Percentiles rank a stretch among this genome's conserved stretches.
Conservation (phyloP, 2,113 vertebrate species). For the Amphiprion percula region DNA sequence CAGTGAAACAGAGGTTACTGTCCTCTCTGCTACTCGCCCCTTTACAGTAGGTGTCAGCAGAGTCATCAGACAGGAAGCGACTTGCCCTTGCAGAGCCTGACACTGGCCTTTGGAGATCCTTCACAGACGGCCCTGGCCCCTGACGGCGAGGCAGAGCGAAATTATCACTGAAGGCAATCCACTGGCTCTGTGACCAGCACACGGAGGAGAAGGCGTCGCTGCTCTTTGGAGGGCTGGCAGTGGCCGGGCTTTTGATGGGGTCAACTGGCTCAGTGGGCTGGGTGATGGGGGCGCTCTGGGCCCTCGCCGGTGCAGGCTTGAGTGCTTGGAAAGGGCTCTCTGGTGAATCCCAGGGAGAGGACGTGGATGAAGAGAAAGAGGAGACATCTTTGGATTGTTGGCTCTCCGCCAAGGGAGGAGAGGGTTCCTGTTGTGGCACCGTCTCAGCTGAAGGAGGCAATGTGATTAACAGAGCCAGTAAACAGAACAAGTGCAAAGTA, state of each 20-base stretch:
- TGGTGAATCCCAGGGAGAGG: slow-evolving; percentile 81
- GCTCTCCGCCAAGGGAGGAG: slow-evolving; percentile 62
- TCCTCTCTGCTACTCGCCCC: slow-evolving; percentile 74
- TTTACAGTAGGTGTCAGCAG: slow-evolving; percentile 78
- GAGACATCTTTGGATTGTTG: slow-evolving; percentile 68
- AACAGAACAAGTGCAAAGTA: slow-evolving; percentile 57
- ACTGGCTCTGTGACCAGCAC: slow-evolving; percentile 85
- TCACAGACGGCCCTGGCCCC: slow-evolving; percentile 60
- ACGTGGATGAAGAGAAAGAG: slow-evolving; percentile 73
- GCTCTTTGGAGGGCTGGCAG: slow-evolving; percentile 68
- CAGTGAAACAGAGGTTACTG: slow-evolving; percentile 61
- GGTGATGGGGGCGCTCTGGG: slow-evolving; percentile 82
- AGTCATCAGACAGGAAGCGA: slow-evolving; percentile 84
- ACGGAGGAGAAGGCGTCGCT: slow-evolving; percentile 70
- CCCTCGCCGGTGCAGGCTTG: slow-evolving; percentile 75
- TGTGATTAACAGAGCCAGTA: slow-evolving; percentile 76
- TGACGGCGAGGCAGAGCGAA: slow-evolving; percentile 67
- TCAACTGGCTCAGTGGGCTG: slow-evolving; percentile 65
- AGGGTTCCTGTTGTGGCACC: slow-evolving; percentile 74
- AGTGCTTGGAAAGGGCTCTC: slow-evolving; percentile 81
- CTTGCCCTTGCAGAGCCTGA: slow-evolving; percentile 70
- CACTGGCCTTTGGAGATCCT: slow-evolving; percentile 75
- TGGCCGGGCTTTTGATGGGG: slow-evolving; percentile 27
- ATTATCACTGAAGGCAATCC: slow-evolving; percentile 87
- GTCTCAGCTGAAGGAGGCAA: slow-evolving; percentile 81